phyloP scores from a whole-genome alignment of 2,888 invertebrate genomes.

The Tetramorium bicarinatum region DNA sequence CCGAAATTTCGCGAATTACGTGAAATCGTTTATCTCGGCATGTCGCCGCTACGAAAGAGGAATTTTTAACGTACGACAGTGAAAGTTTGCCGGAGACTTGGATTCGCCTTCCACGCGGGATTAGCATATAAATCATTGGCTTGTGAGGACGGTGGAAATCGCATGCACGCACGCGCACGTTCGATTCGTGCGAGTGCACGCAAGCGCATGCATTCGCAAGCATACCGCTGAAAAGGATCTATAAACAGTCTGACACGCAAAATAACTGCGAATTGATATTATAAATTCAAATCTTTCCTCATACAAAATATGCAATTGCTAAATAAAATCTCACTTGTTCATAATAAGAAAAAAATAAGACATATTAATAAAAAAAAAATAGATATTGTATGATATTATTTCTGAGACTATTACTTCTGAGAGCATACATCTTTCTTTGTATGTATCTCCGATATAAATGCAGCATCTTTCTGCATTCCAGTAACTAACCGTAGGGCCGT shows the following conservation, averaged over 20 bases:
- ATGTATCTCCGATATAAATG: background rate
- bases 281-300: background rate
- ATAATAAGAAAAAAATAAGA: background rate
- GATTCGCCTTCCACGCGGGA: slow-evolving; percentile 66
- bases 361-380: too few relatives aligned
- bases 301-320: background rate
- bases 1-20: slow-evolving; percentile 10
- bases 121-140: slow-evolving; percentile 78
- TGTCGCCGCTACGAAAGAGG: slow-evolving; percentile 1
- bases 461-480: background rate
- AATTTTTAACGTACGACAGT: slow-evolving; percentile 56
- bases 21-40: slow-evolving; percentile 47
- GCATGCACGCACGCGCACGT: slow-evolving; percentile 41
- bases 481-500: background rate
- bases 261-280: background rate
- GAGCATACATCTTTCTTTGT: background rate
- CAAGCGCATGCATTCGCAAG: background rate
- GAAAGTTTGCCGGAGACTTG: slow-evolving; percentile 70
- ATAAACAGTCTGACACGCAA: background rate
- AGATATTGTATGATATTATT: background rate
- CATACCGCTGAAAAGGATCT: background rate
- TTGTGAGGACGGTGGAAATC: slow-evolving; percentile 71
- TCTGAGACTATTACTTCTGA: background rate
- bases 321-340: background rate
- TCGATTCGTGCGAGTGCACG: slow-evolving; percentile 14